Base-by-base conservation (phyloP, 2,888 invertebrate species). In the Elaeidobius kamerunicus region DNA sequence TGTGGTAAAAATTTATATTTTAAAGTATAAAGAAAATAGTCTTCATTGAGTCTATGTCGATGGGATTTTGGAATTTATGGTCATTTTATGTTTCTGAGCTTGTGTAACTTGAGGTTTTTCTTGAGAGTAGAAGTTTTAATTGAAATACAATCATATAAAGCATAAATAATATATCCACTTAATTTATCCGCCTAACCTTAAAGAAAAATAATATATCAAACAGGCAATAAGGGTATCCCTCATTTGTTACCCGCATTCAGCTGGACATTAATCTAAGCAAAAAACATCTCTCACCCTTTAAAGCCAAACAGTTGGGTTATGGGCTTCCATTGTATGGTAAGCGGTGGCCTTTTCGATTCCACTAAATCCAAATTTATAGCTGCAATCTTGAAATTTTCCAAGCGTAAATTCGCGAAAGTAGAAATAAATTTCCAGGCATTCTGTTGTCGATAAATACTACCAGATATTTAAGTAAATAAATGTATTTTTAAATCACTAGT, bases 331-430 rank as follows among this genome's bases (percentile, higher is more conserved):
- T 38, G 38, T 46, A 46, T 36, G 17, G 46, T n/a, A 46, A 46
- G 35, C 42, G 55, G 45, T 51, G 11, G 38, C 55, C 51, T 51
- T 51, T 51, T 41, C 44, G 40, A 41, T 55, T n/a, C 51, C 55
- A 55, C 51, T 51, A 55, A 51, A 50, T 42, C 42, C 41, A 17
- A 51, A 55, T 55, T 55, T 55, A 55, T 55, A 20, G 51, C 18
- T 17, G 47, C 55, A 46, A 51, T 51, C 47, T 47, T 41, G 28
- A 50, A 51, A 19, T 51, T 51, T 51, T 34, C 42, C 16, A 18
- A 46, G 51, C 51, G 55, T 42, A 19, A 46, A 51, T 40, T 15
- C 19, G n/a, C 42, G 19, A 45, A 44, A 11, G 27, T 15, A 20
- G 15, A 20, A 35, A 46, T 51, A 46, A 46, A 55, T 55, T 50